Evolutionary conservation across 2,113 vertebrate genomes (phyloP), one percentile per base, ranked within the genome.

Genomic region (Tragelaphus imberbis): DNA sequence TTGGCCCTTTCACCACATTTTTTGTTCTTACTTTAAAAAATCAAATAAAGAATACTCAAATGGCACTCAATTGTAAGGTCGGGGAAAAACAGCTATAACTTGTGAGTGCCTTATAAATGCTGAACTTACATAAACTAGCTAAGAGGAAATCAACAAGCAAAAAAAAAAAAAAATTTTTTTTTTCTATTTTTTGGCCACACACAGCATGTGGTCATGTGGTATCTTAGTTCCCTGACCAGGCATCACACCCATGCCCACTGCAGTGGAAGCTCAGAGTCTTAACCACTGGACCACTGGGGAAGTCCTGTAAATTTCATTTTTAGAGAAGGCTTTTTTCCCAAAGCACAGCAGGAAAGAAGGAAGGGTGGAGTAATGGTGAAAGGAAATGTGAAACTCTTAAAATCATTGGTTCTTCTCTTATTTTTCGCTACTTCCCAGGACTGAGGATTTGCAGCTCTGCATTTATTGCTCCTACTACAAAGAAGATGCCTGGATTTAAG

Each of bases 341-440:
- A 86, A 97, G 49, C 51, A 96, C 53, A 94, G 56, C 63, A 55
- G 44, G 33, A 95, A 63, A 97, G 30, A 4, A 89, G 12, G 12
- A 96, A 87, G 33, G 77, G 40, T 85, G 27, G 65, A 79, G 25
- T 25, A n/a, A 63, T 15, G 44, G 58, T 55, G 49, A 96, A 95
- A 96, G n/a, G 51, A 85, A 97, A 90, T 21, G 8, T 7, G 16
- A 90, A 65, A 84, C 11, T 68, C 16, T 21, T 40, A 9, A 47
- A 44, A 51, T 33, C 49, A 3, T 53, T 36, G 68, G 13, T 11
- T 63, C 25, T 30, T 79, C 56, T 71, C 59, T 21, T 84, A 12
- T 3, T 75, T 33, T 21, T 53, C 85, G 47, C 5, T 13, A 5
- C n/a, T 91, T 86, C 80, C 44, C 44, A 19, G 49, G 75, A 36